Evolutionary conservation across 2,888 invertebrate genomes (phyloP), one percentile per base, ranked within the genome.

Genomic region (Parasteatoda lunata): DNA sequence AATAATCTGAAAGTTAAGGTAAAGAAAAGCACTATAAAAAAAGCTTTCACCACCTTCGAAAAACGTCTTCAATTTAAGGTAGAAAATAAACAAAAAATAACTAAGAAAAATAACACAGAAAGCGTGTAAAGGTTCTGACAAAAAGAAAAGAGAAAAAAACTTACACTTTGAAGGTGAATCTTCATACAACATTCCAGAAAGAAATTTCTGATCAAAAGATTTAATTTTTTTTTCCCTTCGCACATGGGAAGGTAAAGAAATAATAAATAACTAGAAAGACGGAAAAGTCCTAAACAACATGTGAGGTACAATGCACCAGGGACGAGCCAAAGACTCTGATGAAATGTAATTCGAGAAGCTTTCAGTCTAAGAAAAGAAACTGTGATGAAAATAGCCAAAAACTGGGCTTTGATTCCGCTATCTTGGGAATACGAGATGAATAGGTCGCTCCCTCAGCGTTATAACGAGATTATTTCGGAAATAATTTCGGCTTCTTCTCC

Each of bases 281-380:
- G 45, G 6, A 59, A 69, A 59, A 69, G 13, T 30, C 80, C 80
- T 73, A 80, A 73, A 80, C 81, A 81, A 75, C 81, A 68, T 69
- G 81, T 69, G 69, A 75, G 81, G 81, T 81, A 81, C 81, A 81
- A 81, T 68, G 59, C 81, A 54, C 68, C 9, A 45, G 81, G 81
- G 81, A 81, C 4, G 9, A 66, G 73, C 54, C 51, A n/a, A 9
- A 66, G 72, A 69, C 68, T 47, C 66, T 81, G 81, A 81, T 81
- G 81, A 81, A 81, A 81, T 75, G 81, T 81, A 81, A 81, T 81
- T 81, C 81, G 73, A 81, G 81, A 69, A 81, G 81, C 75, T 52
- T 68, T 73, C 72, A 15, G 9, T 45, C 54, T n/a, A 45, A n/a
- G 49, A 69, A 73, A 51, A 51, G 72, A 52, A 66, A 73, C 49